phyloP scores from a whole-genome alignment of 2,113 vertebrate genomes.

The Marmota monax region DNA sequence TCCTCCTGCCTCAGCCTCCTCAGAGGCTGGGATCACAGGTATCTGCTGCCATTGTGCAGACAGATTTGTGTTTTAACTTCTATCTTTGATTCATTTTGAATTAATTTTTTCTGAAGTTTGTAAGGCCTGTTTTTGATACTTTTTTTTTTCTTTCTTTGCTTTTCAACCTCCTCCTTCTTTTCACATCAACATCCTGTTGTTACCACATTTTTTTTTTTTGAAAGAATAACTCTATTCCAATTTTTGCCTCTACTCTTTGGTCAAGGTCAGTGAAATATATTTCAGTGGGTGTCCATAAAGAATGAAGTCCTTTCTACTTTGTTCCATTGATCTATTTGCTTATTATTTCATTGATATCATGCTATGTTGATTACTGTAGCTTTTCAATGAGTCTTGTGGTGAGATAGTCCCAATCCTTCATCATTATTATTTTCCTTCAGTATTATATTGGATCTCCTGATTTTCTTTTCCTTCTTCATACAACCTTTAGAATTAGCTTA shows the following conservation, averaged over 20 bases:
- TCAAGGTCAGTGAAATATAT: not conserved
- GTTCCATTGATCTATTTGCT: too few relatives aligned
- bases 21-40: too few relatives aligned
- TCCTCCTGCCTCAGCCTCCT: too few relatives aligned
- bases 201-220: not conserved
- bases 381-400: not conserved
- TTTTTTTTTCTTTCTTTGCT: not conserved
- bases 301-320: not conserved
- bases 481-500: not conserved
- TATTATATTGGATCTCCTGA: not conserved
- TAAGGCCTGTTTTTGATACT: not conserved
- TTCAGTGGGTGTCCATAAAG: not conserved
- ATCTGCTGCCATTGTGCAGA: too few relatives aligned
- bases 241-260: not conserved
- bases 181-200: not conserved
- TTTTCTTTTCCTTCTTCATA: not conserved
- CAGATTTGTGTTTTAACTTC: not conserved
- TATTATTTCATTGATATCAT: not conserved
- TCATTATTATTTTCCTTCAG: not conserved
- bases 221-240: not conserved
- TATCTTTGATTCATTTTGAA: not conserved
- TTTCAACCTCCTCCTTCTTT: not conserved
- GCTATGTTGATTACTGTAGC: not conserved
- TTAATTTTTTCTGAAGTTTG: not conserved
- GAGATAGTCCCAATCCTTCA: not conserved